phyloP scores from a whole-genome alignment of 2,113 vertebrate genomes.

The Gambusia affinis region DNA sequence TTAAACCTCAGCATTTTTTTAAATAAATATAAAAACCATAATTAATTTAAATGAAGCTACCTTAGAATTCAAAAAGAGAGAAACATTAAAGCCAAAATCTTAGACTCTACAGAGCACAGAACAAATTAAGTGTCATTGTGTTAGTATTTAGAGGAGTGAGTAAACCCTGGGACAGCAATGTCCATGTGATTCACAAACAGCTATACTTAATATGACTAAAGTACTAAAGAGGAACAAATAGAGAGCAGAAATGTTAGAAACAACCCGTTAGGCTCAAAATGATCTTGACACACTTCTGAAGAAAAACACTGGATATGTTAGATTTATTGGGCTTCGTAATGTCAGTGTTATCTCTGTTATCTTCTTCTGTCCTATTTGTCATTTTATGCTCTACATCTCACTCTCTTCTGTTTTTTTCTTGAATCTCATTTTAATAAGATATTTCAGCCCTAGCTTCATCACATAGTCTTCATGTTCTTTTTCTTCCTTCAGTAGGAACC shows the following conservation, averaged over 20 bases:
- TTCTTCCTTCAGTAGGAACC: no score
- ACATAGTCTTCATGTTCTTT: no score
- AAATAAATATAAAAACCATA: no score
- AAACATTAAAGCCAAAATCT: not conserved
- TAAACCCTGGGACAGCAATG: not conserved
- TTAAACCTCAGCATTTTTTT: not conserved
- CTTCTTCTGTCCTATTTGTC: slow-evolving; percentile 1
- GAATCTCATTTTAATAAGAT: not conserved
- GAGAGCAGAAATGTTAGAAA: not conserved
- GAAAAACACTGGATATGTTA: not conserved
- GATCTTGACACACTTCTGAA: not conserved
- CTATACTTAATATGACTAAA: not conserved
- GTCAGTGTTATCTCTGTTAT: not conserved
- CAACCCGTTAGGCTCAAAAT: not conserved
- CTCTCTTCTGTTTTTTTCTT: not conserved
- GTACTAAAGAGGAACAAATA: not conserved
- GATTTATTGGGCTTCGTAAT: not conserved
- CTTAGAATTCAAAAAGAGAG: not conserved
- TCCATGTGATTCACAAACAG: no score
- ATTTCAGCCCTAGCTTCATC: no score
- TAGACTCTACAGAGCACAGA: not conserved
- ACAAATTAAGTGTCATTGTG: not conserved
- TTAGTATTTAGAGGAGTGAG: not conserved
- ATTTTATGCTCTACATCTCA: not conserved
- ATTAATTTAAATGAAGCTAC: not conserved